Evolutionary conservation across 92 coral and sea anemone genomes (phyloP), one percentile per base, ranked within the genome.

Genomic region (Palythoa grandiflora): DNA sequence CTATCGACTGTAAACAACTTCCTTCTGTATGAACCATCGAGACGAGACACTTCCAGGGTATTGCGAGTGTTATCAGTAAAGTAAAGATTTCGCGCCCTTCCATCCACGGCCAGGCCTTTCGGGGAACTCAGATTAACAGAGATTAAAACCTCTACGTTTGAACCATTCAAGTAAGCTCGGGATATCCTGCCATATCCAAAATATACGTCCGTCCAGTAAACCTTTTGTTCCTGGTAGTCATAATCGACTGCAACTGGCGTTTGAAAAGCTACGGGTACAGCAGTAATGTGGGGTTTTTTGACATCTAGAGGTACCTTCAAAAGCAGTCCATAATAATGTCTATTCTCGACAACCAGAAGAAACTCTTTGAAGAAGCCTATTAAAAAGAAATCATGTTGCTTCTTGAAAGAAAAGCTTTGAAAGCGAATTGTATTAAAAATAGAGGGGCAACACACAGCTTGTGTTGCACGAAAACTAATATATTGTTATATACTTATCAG

Each of bases 331-430:
- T 1, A 21, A 9, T 2, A 47, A 0, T 0, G 6, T 5, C 6
- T 2, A 13, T 37, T 35, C 47, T 44, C 5, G 5, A 81, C 86
- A 47, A 81, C 63, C 52, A 81, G 14, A 39, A 81, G 38, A 51
- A 81, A 81, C 86, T 81, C 86, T 11, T 36, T 28, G 39, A 38
- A 81, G 75, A 65, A 66, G 66, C 86, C 86, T 81, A 75, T 63
- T 63, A 16, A 12, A 66, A n/a, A 39, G 17, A 70, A 35, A 6
- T 9, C 2, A 35, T 6, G 28, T 10, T 12, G 2, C 3, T 70
- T 21, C 9, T 37, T 70, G 36, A 38, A 7, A 65, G n/a, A 1
- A 65, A 65, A 65, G 3, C 63, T 44, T 44, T 11, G 12, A 55
- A 54, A 55, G 17, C 61, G 17, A 55, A 55, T 55, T 55, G 10